Evolutionary conservation across 2,888 invertebrate species (phyloP).

Genomic region (Pyrochroa serraticornis): DNA sequence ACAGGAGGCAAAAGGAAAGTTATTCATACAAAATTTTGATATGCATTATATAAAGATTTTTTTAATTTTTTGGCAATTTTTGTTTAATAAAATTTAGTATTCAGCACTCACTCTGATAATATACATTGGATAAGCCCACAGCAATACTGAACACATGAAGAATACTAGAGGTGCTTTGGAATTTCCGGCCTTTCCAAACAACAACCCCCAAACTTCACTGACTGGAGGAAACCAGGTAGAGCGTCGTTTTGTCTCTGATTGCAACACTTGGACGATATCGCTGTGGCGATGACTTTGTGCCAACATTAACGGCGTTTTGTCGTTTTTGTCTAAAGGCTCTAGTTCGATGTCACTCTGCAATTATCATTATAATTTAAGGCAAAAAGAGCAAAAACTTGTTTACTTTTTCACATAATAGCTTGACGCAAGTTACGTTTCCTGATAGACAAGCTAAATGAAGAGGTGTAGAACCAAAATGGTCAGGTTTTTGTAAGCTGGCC

Average conservation of each 20-base stretch:
- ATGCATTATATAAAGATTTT: too few relatives aligned
- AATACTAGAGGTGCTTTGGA: constrained; percentile 87
- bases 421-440: constrained; percentile 85
- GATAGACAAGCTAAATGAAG: constrained; percentile 88
- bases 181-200: constrained; percentile 90
- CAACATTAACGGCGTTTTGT: constrained; percentile 88
- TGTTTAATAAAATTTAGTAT: constrained; percentile 1
- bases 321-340: constrained; percentile 87
- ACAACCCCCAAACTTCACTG: constrained; percentile 85
- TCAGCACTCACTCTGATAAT: constrained; percentile 71
- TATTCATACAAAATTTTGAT: too few relatives aligned
- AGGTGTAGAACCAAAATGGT: constrained; percentile 92
- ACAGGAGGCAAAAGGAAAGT: too few relatives aligned
- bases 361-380: not conserved
- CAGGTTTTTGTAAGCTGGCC: constrained; percentile 85
- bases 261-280: constrained; percentile 81
- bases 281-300: constrained; percentile 88
- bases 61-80: too few relatives aligned
- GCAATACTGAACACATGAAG: constrained; percentile 81
- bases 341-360: constrained; percentile 81
- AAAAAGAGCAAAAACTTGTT: constrained; percentile 1
- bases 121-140: constrained; percentile 96
- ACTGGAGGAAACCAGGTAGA: constrained; percentile 87
- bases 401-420: constrained; percentile 86
- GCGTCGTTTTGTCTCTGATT: constrained; percentile 80